phyloP scores from a whole-genome alignment of 1,140 invertebrate genomes.

The Homarus americanus region DNA sequence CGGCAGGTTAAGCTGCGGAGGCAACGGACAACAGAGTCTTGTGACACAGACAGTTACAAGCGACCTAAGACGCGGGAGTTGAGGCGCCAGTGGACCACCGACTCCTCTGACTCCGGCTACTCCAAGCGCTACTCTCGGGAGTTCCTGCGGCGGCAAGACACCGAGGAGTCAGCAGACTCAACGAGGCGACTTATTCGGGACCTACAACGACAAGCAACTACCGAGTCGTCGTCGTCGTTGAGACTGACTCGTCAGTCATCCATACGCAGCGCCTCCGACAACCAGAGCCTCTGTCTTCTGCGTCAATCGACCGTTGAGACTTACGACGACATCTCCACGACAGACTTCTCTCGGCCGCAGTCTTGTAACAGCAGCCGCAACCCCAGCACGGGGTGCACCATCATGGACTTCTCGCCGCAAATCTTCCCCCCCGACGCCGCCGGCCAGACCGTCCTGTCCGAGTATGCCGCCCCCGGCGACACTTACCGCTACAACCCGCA shows the following conservation, averaged over 20 bases:
- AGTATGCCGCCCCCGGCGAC: conserved; percentile 25
- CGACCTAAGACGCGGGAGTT: conserved; percentile 62
- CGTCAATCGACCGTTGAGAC: conserved; percentile 73
- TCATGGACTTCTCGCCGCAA: conserved; percentile 46
- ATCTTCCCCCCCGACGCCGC: conserved; percentile 47
- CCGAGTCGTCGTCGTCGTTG: conserved; percentile 71
- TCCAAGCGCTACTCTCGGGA: conserved; percentile 72
- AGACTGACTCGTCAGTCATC: conserved; percentile 73
- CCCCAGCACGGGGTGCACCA: conserved; percentile 56
- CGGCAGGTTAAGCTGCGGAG: conserved; percentile 65
- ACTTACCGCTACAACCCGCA: conserved; percentile 27
- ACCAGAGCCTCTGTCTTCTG: conserved; percentile 72
- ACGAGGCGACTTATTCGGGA: conserved; percentile 62
- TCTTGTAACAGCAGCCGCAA: conserved; percentile 71
- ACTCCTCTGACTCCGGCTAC: conserved; percentile 74
- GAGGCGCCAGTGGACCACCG: conserved; percentile 73
- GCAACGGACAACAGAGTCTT: conserved; percentile 62
- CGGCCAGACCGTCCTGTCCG: conserved; percentile 49
- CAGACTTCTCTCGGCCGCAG: conserved; percentile 73
- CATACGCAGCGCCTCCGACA: conserved; percentile 71
- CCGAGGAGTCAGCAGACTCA: conserved; percentile 70
- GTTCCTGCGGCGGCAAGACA: conserved; percentile 69
- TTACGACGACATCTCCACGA: conserved; percentile 73
- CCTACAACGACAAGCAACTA: conserved; percentile 69
- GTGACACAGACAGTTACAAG: conserved; percentile 47